Evolutionary conservation across 2,113 vertebrate species (phyloP), one percentile per base, ranked within the genome.

Genomic region (Corydoras sp.): DNA sequence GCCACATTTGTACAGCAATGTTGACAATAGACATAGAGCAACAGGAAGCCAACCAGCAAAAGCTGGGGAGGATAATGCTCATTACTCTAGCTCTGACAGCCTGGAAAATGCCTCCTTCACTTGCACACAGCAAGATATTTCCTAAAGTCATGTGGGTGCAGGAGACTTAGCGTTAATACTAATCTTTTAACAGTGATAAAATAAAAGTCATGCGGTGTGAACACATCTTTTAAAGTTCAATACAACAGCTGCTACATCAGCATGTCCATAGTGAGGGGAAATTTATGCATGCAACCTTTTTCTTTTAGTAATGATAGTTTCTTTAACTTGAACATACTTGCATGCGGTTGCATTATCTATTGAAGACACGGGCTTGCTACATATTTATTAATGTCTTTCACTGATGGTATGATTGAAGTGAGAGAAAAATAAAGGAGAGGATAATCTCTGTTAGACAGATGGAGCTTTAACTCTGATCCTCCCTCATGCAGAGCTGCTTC

Each of bases 1-100:
- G 71, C 63, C 68, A 79, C 79, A 65, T 49, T 82, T 24, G 60
- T 64, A 29, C 66, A 67, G 63, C 61, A 59, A 80, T 67, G 69
- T 72, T 50, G 66, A 64, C 63, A 65, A 75, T 68, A 79, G 67
- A 75, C 82, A 76, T 54, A 29, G 77, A 72, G 71, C 72, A 77
- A 69, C 56, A 66, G 49, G 49, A 74, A 71, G 60, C 1, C 1
- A 56, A 68, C 24, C 43, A 62, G 59, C 18, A 31, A 70, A 68
- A 71, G 61, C n/a, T 14, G 68, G 65, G 54, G 43, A 18, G 35
- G n/a, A 53, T 71, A 69, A 61, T 73, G 56, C 51, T 77, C 32
- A 70, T 68, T 68, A 77, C 71, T 77, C 58, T 54, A 73, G 14
- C 59, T 64, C 32, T 58, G 72, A 18, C 50, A 50, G 65, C 30